These are phyloP conservation scores for Tauraco erythrolophus DNA, from an alignment of 2,113 vertebrate species.

Conservation along the genomic window DNA sequence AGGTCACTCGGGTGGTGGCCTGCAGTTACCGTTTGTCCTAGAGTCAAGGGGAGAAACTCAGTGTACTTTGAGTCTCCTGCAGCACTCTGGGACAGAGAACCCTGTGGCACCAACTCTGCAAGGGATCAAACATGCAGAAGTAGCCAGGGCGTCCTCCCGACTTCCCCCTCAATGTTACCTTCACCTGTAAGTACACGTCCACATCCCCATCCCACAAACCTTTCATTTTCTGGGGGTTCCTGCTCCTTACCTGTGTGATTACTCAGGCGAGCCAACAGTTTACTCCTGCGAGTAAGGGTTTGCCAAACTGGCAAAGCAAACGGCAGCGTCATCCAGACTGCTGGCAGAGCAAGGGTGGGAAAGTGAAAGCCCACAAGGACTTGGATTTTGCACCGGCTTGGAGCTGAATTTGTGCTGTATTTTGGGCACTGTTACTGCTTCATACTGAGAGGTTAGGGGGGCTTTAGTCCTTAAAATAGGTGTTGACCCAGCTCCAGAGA, in stretches of 20 bases:
- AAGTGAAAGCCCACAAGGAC: background rate
- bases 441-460: rapidly evolving
- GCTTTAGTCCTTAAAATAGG: background rate
- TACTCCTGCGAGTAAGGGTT: background rate
- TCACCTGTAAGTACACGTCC: background rate
- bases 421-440: background rate
- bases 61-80: background rate
- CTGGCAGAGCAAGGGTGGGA: background rate
- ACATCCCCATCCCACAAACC: background rate
- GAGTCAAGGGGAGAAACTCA: background rate
- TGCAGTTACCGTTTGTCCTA: background rate
- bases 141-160: rapidly evolving
- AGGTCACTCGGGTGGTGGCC: background rate
- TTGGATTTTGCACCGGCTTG: background rate
- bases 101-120: background rate
- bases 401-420: background rate
- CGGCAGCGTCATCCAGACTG: rapidly evolving
- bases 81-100: background rate
- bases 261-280: background rate
- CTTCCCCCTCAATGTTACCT: rapidly evolving
- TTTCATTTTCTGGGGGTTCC: background rate
- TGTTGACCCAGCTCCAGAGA: background rate
- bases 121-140: background rate
- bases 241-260: background rate
- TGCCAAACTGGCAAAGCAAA: background rate